These are phyloP conservation scores for Suillia variegata DNA, from an alignment of 2,888 invertebrate species.

Conservation along the genomic window DNA sequence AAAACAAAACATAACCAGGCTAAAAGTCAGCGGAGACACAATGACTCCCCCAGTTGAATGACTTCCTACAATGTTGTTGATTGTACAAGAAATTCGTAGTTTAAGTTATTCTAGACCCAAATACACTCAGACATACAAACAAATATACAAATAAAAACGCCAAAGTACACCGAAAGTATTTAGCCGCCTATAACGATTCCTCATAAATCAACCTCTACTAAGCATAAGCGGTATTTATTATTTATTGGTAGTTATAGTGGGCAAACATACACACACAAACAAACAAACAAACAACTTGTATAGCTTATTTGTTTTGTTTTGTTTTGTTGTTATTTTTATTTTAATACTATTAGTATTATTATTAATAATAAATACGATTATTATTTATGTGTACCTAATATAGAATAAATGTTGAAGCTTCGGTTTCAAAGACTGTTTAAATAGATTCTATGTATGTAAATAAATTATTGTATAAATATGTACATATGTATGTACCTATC, in stretches of 20 bases:
- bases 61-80: not conserved
- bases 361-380: not conserved
- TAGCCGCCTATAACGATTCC: slow-evolving; percentile 9
- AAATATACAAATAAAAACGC: slow-evolving; percentile 36
- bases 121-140: slow-evolving; percentile 5
- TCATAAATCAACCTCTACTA: not conserved
- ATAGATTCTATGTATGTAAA: too few species aligned
- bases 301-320: slow-evolving; percentile 11
- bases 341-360: not conserved
- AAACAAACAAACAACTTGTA: too few species aligned
- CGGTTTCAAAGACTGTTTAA: slow-evolving; percentile 22
- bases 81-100: not conserved
- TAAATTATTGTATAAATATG: slow-evolving; percentile 5
- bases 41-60: not conserved
- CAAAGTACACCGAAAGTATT: slow-evolving; percentile 44
- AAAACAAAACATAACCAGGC: not conserved
- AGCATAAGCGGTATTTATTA: slow-evolving; percentile 20
- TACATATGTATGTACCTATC: slow-evolving; percentile 3
- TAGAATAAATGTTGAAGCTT: slow-evolving; percentile 16
- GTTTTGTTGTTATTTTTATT: slow-evolving; percentile 24
- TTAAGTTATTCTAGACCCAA: not conserved
- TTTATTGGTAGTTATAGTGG: slow-evolving; percentile 33
- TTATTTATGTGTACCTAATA: slow-evolving; percentile 43
- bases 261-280: not conserved
- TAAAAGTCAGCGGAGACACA: not conserved